Percentiles rank a stretch among this genome's conserved stretches.
Evolutionary conservation across 2,888 invertebrate genomes (phyloP).

Genomic region (Synanthedon formicaeformis): DNA sequence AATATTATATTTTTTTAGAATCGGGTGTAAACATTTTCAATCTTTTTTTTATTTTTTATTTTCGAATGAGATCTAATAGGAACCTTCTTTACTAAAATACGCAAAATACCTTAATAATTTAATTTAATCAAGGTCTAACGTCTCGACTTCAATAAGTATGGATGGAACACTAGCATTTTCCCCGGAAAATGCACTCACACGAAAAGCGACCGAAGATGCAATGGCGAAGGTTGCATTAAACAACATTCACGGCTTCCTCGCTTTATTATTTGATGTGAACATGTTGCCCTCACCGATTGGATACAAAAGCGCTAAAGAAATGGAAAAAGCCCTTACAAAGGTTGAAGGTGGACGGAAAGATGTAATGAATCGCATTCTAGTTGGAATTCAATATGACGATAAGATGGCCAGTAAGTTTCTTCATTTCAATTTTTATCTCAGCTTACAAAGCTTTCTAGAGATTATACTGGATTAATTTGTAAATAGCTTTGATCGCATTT

Average conservation of each 20-base stretch:
- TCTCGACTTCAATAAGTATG: constrained; percentile 35
- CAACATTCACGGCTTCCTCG: constrained; percentile 43
- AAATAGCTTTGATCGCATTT: too few species aligned
- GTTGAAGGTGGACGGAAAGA: constrained; percentile 27
- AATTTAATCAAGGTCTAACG: constrained; percentile 35
- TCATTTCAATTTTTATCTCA: too few species aligned
- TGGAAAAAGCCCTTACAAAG: constrained; percentile 39
- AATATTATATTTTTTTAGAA: too few species aligned
- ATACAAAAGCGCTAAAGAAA: constrained; percentile 40
- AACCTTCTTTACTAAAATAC: too few species aligned
- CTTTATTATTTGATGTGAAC: constrained; percentile 42
- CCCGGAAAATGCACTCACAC: constrained; percentile 51
- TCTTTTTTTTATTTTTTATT: too few species aligned
- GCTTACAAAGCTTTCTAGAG: too few species aligned
- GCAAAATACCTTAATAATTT: neutral
- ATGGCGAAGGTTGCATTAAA: constrained; percentile 50
- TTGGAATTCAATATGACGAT: constrained; percentile 59
- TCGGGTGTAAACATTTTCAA: too few species aligned
- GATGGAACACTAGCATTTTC: constrained; percentile 57
- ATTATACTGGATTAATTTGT: too few species aligned
- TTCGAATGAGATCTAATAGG: too few species aligned
- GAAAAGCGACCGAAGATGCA: constrained; percentile 45
- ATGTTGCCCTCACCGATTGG: constrained; percentile 54
- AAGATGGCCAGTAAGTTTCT: constrained; percentile 49
- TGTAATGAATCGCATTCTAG: constrained; percentile 53